Conservation (phyloP, 2,797 vertebrate species). For the Coluber constrictor region DNA sequence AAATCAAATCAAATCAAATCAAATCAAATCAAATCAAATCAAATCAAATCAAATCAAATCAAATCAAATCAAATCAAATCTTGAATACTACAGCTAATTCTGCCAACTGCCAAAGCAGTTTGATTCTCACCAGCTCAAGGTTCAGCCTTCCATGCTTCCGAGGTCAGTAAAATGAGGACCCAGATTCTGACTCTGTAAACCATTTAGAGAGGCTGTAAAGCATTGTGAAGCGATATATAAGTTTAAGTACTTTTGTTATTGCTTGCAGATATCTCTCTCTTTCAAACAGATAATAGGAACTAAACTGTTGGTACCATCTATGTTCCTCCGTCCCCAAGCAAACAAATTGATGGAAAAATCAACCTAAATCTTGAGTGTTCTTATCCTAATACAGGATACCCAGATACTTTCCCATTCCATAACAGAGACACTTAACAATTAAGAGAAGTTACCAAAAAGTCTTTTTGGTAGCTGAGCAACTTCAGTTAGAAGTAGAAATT, state of each 20-base stretch:
- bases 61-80: too few relatives aligned
- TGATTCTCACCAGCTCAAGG: background rate
- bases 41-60: too few relatives aligned
- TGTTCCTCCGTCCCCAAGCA: too few relatives aligned
- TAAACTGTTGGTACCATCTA: background rate
- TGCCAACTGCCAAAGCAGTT: background rate
- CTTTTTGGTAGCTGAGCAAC: background rate
- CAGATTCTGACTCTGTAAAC: background rate
- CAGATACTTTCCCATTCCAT: background rate
- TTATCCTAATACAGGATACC: background rate
- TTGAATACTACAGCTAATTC: too few relatives aligned
- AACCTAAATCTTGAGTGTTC: background rate
- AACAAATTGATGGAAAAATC: background rate
- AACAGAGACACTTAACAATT: background rate
- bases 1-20: too few relatives aligned
- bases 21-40: too few relatives aligned
- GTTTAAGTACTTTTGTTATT: background rate
- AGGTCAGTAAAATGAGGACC: background rate
- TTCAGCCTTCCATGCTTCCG: background rate
- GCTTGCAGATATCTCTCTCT: background rate
- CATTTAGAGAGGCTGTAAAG: background rate
- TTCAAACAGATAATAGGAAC: background rate
- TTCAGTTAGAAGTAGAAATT: background rate
- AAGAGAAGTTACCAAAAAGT: background rate
- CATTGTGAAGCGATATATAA: background rate